Evolutionary conservation across 2,797 vertebrate genomes (phyloP).

Genomic region (Linurgus olivaceus): DNA sequence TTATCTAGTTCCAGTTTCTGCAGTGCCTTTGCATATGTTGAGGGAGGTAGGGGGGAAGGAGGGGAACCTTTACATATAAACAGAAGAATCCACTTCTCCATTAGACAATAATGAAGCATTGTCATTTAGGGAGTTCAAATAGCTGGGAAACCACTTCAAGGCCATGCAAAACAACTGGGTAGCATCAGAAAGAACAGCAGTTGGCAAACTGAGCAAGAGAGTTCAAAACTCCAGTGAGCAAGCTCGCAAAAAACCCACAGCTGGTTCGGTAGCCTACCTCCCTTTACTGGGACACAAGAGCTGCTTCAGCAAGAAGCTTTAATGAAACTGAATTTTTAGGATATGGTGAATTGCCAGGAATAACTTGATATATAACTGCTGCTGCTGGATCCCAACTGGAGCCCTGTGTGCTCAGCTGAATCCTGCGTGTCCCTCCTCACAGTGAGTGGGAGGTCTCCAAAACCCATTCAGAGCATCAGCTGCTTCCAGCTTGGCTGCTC

Average conservation of each 20-base stretch:
- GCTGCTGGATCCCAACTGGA: not conserved
- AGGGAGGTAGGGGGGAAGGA: conserved; percentile 67
- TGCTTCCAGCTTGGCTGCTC: not conserved
- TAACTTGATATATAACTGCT: conserved; percentile 13
- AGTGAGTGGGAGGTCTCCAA: not conserved
- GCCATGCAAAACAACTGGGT: conserved; percentile 74
- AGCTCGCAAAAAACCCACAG: conserved; percentile 59
- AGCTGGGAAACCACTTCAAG: conserved; percentile 83
- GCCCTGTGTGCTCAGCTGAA: not conserved
- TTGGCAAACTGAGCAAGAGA: conserved; percentile 64
- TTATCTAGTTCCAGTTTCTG: conserved; percentile 83
- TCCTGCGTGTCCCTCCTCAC: rapidly evolving
- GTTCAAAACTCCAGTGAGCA: conserved; percentile 65
- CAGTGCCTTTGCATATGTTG: conserved; percentile 77
- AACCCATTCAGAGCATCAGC: not conserved
- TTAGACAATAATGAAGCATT: conserved; percentile 74
- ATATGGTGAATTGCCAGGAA: conserved; percentile 16
- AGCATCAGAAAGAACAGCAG: conserved; percentile 72
- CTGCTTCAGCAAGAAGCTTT: conserved; percentile 20
- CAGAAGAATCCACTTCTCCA: conserved; percentile 75
- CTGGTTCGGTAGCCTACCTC: conserved; percentile 48
- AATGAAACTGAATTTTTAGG: conserved; percentile 11
- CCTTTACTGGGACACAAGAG: not conserved
- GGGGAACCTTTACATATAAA: conserved; percentile 75
- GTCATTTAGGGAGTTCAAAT: conserved; percentile 75